Base-by-base conservation (phyloP, 2,888 invertebrate species). In the Steinernema scapterisci region DNA sequence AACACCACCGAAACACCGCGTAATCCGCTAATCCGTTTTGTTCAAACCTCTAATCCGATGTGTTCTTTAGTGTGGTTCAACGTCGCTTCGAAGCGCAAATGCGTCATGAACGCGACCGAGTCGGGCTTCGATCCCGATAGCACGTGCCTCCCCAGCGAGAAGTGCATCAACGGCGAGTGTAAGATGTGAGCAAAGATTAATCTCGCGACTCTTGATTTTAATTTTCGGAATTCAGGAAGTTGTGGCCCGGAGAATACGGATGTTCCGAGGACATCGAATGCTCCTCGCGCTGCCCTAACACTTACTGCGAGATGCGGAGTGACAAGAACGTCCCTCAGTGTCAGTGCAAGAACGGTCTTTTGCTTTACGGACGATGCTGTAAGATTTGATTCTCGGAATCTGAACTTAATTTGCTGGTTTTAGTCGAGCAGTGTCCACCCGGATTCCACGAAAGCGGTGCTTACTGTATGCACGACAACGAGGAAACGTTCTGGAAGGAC, bases 221-320 rank as follows among this genome's bases (percentile, higher is more conserved):
- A 5, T 1, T 16, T 13, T 13, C 46, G 1, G 38, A 38, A 38
- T 81, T 56, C 52, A 86, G 85, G 78, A 84, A 84, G 46, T 74
- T 85, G 0, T 86, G 85, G 85, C 86, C 86, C 1, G 86, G 86
- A 31, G 86, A 86, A 74, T 86, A 86, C 72, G 86, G 86, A 9
- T 86, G 86, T 70, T 73, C 78, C 46, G 76, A 79, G 7, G 84
- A 86, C 73, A 70, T 72, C 2, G 85, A 86, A 75, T 86, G 86
- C 76, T 74, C 79, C 13, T 75, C 84, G 0, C 79, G 86, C 21
- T 86, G 86, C 71, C 79, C 81, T 19, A 83, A 83, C 52, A 83
- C 85, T 1, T 85, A 84, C 70, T 86, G 86, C 76, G 84, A 85
- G 63, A 80, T 13, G 46, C 82, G 82, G 54, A 79, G 79, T 23